Conservation (phyloP, 2,888 invertebrate species). For the Polyploca ridens region DNA sequence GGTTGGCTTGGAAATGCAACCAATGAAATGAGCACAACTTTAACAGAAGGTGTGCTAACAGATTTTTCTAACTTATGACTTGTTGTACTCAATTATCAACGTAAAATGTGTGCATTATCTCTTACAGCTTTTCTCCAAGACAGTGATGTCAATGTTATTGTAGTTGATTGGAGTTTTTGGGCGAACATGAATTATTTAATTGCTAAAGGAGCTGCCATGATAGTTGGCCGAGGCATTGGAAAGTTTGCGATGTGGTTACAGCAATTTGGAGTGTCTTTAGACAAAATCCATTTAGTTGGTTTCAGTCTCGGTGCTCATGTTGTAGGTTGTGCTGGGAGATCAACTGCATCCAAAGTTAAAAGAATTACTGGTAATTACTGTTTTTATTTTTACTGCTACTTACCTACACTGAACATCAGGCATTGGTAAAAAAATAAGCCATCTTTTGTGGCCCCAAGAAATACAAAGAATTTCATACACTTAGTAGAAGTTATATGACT, state of each 20-base stretch:
- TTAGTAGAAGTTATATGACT: neutral
- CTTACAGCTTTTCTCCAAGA: constrained; percentile 57
- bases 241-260: constrained; percentile 58
- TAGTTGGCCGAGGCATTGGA: constrained; percentile 54
- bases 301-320: constrained; percentile 77
- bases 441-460: too few relatives aligned
- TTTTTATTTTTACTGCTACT: neutral
- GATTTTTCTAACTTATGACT: too few relatives aligned
- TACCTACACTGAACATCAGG: too few relatives aligned
- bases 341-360: constrained; percentile 46
- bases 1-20: neutral
- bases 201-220: constrained; percentile 54
- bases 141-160: constrained; percentile 67
- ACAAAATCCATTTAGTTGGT: constrained; percentile 67
- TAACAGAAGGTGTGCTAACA: neutral
- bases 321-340: constrained; percentile 66
- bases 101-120: neutral
- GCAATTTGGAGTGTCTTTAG: constrained; percentile 45
- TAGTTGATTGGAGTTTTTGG: constrained; percentile 69
- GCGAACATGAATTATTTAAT: constrained; percentile 63
- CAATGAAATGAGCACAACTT: neutral
- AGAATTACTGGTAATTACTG: constrained; percentile 65
- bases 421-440: too few relatives aligned
- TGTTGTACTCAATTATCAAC: too few relatives aligned
- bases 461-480: neutral